phyloP scores from a whole-genome alignment of 2,888 invertebrate genomes.

The Ctena decussata region DNA sequence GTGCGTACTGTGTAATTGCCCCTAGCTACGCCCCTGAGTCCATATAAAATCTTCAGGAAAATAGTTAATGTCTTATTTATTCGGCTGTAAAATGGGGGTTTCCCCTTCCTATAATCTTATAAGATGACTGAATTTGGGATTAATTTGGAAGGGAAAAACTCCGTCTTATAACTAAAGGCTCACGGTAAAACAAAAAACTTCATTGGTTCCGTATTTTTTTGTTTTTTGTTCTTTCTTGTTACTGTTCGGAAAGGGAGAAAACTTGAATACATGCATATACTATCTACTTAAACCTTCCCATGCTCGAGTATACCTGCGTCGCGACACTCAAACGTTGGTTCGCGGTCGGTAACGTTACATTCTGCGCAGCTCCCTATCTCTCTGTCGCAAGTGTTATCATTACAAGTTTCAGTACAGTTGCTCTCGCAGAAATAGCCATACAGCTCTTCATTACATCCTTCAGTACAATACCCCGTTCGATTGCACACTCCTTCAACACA shows the following conservation, averaged over 20 bases:
- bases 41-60: no score
- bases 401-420: slow-evolving; percentile 35
- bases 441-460: slow-evolving; percentile 20
- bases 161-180: no score
- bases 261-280: background rate
- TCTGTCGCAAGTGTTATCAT: slow-evolving; percentile 44
- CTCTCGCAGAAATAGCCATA: slow-evolving; percentile 42
- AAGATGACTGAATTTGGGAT: no score
- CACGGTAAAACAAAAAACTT: no score
- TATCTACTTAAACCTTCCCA: background rate
- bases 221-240: no score
- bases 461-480: slow-evolving; percentile 25
- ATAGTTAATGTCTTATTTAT: no score
- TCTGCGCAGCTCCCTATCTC: slow-evolving; percentile 41
- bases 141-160: no score
- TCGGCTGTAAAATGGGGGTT: no score
- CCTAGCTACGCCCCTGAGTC: no score
- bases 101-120: no score
- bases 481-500: slow-evolving; percentile 31
- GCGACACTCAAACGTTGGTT: slow-evolving; percentile 22
- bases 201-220: no score
- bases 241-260: background rate
- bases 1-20: no score
- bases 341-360: slow-evolving; percentile 20
- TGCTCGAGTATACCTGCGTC: slow-evolving; percentile 40